A percentile compares a stretch with the other conserved stretches of the same genome.
Conservation (phyloP, 2,888 invertebrate species). For the Cepaea hortensis region DNA sequence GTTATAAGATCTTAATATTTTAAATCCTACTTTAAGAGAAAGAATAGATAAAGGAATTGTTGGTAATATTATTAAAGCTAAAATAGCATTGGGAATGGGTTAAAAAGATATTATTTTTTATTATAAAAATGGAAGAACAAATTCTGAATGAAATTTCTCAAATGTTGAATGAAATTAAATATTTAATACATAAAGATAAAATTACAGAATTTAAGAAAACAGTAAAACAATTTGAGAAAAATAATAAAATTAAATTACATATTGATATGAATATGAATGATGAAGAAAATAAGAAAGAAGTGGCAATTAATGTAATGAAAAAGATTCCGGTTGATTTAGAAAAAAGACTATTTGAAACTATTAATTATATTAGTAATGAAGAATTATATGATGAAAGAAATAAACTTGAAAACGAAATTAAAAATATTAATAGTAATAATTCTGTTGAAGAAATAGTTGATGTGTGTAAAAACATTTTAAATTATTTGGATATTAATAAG, state of each 20-base stretch:
- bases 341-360: not conserved
- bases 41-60: not conserved
- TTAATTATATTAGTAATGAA: not conserved
- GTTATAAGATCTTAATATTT: not conserved
- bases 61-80: conserved; percentile 4
- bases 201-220: not conserved
- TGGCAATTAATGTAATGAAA: no score
- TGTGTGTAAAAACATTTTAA: not conserved
- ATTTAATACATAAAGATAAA: not conserved
- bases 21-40: not conserved
- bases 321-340: not conserved
- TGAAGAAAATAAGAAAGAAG: no score
- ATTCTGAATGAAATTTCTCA: not conserved
- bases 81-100: not conserved
- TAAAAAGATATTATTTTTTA: no score
- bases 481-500: not conserved
- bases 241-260: not conserved
- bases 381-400: not conserved
- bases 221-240: not conserved
- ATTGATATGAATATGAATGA: not conserved
- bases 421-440: no score
- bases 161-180: not conserved
- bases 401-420: not conserved
- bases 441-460: no score
- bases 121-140: no score